phyloP scores from a whole-genome alignment of 2,113 vertebrate species.

The Melanocharis versteri region DNA sequence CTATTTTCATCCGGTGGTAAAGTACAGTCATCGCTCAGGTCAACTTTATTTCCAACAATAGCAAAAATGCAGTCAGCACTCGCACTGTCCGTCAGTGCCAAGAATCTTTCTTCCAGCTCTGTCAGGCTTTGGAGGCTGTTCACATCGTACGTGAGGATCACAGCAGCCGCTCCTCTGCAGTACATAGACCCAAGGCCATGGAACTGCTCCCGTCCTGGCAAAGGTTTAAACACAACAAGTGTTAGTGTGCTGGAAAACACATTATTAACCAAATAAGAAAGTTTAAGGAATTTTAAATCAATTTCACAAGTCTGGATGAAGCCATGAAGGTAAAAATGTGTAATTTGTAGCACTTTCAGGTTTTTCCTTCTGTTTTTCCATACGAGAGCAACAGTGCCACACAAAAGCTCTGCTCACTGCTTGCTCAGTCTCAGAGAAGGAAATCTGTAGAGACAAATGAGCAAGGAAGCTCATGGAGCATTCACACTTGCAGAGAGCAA shows the following conservation, averaged over 20 bases:
- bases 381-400: background rate
- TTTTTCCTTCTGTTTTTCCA: background rate
- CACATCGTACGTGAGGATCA: conserved; percentile 93
- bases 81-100: conserved; percentile 90
- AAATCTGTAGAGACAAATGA: background rate
- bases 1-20: background rate
- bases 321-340: background rate
- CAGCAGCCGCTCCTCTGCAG: conserved; percentile 87
- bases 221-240: background rate
- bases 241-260: background rate
- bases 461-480: accelerated
- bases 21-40: conserved; percentile 77
- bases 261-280: background rate
- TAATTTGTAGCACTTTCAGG: background rate
- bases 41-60: conserved; percentile 93
- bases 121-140: conserved; percentile 87
- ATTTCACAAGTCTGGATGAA: background rate
- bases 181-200: conserved; percentile 97
- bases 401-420: background rate
- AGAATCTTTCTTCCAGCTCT: conserved; percentile 93
- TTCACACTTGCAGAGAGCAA: background rate
- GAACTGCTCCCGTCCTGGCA: conserved; percentile 92
- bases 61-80: conserved; percentile 90
- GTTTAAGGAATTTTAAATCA: background rate
- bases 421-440: background rate